These are phyloP conservation scores for Noctua pronuba DNA, from an alignment of 2,888 invertebrate species.

Conservation along the genomic window DNA sequence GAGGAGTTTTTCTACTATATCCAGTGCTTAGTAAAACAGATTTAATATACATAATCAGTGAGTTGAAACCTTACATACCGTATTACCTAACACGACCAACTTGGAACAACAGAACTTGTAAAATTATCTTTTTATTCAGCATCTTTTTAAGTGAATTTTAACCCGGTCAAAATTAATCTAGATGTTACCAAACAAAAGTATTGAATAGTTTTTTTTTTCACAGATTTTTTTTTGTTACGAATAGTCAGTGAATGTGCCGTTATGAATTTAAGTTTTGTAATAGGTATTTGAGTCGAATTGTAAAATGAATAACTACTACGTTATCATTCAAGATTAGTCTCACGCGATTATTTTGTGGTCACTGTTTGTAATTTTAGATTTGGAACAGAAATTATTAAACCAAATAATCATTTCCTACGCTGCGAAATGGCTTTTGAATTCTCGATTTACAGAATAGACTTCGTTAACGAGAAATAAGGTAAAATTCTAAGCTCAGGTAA, in stretches of 20 bases:
- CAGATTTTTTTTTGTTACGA: slow-evolving; percentile 39
- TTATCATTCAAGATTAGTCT: slow-evolving; percentile 30
- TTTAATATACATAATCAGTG: slow-evolving; percentile 36
- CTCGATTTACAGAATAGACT: background rate
- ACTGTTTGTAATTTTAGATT: background rate
- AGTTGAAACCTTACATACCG: slow-evolving; percentile 9
- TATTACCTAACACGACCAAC: slow-evolving; percentile 27
- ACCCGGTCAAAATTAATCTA: slow-evolving; percentile 53
- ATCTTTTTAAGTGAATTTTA: slow-evolving; percentile 34
- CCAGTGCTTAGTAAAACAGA: slow-evolving; percentile 13
- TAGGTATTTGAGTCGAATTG: slow-evolving; percentile 13
- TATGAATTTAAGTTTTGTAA: slow-evolving; percentile 55
- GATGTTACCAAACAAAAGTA: slow-evolving; percentile 49
- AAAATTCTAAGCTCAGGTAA: background rate
- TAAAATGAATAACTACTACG: slow-evolving; percentile 39
- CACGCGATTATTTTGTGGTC: slow-evolving; percentile 38
- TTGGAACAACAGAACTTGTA: slow-evolving; percentile 17
- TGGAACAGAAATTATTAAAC: slow-evolving; percentile 16
- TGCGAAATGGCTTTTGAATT: background rate
- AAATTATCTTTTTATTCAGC: slow-evolving; percentile 18
- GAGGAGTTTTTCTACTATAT: background rate
- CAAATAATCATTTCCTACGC: slow-evolving; percentile 4
- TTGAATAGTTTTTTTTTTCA: slow-evolving; percentile 48
- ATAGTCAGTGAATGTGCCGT: slow-evolving; percentile 35
- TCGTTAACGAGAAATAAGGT: background rate